Percentiles rank a stretch among this genome's conserved stretches.
Conservation (phyloP, 2,113 vertebrate species). For the Tyto alba region DNA sequence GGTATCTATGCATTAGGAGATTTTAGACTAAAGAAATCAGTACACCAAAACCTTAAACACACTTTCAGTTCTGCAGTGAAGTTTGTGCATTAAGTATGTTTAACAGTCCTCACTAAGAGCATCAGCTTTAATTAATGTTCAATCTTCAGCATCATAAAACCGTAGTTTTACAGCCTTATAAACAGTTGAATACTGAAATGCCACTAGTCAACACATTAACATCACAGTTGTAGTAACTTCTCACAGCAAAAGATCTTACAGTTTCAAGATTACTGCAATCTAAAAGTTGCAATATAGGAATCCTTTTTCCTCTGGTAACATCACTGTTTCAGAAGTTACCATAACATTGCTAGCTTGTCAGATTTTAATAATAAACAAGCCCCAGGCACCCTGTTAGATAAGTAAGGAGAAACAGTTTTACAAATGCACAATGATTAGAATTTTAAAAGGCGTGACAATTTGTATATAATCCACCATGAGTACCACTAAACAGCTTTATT, state of each 20-base stretch:
- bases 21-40: neutral
- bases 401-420: neutral
- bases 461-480: neutral
- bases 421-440: neutral
- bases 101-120: neutral
- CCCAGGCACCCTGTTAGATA: neutral
- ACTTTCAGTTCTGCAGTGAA: neutral
- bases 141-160: neutral
- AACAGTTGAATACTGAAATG: neutral
- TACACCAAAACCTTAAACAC: neutral
- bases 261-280: neutral
- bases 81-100: neutral
- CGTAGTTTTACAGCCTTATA: neutral
- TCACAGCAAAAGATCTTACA: neutral
- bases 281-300: neutral
- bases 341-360: neutral
- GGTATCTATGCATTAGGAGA: neutral
- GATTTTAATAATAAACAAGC: neutral
- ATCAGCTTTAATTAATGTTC: neutral
- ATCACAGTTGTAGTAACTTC: neutral
- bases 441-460: neutral
- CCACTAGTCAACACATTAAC: neutral
- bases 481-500: neutral
- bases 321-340: neutral
- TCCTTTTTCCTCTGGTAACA: neutral